These are phyloP conservation scores for Nothobranchius kuhntae DNA, from an alignment of 2,113 vertebrate genomes.

Conservation along the genomic window DNA sequence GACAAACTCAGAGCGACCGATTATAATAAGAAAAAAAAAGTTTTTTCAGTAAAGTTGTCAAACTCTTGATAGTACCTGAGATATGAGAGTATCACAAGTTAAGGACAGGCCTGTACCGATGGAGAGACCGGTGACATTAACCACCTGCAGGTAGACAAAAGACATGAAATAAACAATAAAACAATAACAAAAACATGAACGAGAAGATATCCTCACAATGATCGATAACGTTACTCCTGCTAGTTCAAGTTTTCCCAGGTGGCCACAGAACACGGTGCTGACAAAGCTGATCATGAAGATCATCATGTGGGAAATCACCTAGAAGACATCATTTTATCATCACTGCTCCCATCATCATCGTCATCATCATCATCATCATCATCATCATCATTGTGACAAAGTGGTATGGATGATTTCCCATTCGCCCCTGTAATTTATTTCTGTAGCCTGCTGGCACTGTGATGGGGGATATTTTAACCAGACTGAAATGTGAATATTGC, in stretches of 20 bases:
- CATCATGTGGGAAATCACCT: constrained; percentile 90
- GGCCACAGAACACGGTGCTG: constrained; percentile 93
- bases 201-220: constrained; percentile 37
- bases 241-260: constrained; percentile 77
- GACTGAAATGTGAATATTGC: too few relatives aligned
- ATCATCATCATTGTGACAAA: too few relatives aligned
- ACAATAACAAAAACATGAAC: neutral
- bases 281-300: constrained; percentile 86
- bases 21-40: too few relatives aligned
- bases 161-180: too few relatives aligned
- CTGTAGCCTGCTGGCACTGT: too few relatives aligned
- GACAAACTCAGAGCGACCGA: too few relatives aligned
- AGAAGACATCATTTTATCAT: neutral
- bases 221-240: constrained; percentile 52
- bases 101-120: constrained; percentile 86
- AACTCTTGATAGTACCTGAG: constrained; percentile 80
- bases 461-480: too few relatives aligned
- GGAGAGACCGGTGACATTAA: constrained; percentile 86
- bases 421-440: too few relatives aligned
- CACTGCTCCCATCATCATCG: too few relatives aligned
- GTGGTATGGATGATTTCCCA: too few relatives aligned
- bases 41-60: too few relatives aligned
- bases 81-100: constrained; percentile 92
- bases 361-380: too few relatives aligned
- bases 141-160: constrained; percentile 76